phyloP scores from a whole-genome alignment of 2,888 invertebrate species.

The Ophraella communa region DNA sequence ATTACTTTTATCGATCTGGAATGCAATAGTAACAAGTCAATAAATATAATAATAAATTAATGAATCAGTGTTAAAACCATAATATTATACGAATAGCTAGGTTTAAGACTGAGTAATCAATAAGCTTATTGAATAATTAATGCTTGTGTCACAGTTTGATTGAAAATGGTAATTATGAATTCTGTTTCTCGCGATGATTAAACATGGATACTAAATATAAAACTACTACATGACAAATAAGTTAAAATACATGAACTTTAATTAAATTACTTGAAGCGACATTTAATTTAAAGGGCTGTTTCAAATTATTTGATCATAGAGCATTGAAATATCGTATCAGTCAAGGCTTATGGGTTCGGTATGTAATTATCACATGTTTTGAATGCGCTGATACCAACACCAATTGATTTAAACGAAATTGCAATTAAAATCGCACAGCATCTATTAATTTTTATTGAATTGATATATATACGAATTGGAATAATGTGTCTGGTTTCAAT shows the following conservation, averaged over 20 bases:
- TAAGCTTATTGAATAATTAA: too few species aligned
- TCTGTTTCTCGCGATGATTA: not conserved
- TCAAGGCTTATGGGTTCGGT: not conserved
- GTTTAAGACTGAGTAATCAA: too few species aligned
- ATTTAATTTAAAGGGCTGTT: conserved; percentile 9
- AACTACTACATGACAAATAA: not conserved
- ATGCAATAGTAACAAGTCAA: too few species aligned
- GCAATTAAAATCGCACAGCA: not conserved
- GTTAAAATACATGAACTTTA: conserved; percentile 7
- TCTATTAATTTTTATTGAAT: not conserved
- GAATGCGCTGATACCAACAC: not conserved
- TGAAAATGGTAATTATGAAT: too few species aligned
- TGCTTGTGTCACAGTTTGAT: too few species aligned
- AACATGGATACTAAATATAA: not conserved
- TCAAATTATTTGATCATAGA: conserved; percentile 4
- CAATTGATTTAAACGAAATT: conserved; percentile 1
- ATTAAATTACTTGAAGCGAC: conserved; percentile 10
- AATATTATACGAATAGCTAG: too few species aligned
- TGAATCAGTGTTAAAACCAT: too few species aligned
- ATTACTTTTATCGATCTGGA: too few species aligned
- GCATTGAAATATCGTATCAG: conserved; percentile 14
- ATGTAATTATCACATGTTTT: conserved; percentile 6
- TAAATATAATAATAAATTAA: too few species aligned
- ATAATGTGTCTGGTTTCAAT: not conserved
- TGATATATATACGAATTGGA: not conserved